Evolutionary conservation across 2,113 vertebrate genomes (phyloP).

Genomic region (Brienomyrus longianalis): DNA sequence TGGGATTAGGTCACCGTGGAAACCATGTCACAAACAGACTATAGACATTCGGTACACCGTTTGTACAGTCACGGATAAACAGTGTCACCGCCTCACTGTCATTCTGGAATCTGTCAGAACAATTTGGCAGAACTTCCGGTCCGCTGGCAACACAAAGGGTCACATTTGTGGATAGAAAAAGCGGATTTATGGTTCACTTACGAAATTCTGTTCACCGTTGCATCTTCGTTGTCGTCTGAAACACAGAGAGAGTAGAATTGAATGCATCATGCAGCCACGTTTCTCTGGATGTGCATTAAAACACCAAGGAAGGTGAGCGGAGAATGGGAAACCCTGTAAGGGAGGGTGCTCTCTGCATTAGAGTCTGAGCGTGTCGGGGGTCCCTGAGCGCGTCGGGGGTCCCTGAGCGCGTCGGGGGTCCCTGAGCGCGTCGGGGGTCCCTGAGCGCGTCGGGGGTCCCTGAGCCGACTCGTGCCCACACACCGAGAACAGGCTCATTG

Average conservation of each 20-base stretch:
- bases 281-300: not conserved
- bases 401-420: no score
- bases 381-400: not conserved
- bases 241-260: not conserved
- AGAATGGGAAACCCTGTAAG: not conserved
- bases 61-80: not conserved
- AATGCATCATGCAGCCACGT: not conserved
- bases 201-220: conserved; percentile 94
- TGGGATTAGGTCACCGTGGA: not conserved
- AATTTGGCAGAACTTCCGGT: not conserved
- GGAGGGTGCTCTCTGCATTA: not conserved
- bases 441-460: not conserved
- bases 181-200: conserved; percentile 57
- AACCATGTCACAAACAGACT: not conserved
- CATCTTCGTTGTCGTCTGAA: conserved; percentile 85
- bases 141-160: not conserved
- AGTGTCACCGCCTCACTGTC: not conserved
- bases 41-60: not conserved
- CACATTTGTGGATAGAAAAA: not conserved
- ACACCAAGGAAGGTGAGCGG: not conserved
- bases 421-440: not conserved
- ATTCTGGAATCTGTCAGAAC: not conserved
- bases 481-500: not conserved
- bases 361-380: no score
- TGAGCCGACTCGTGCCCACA: not conserved